Base-by-base conservation (phyloP, 2,888 invertebrate species). In the Acrobasis repandana region DNA sequence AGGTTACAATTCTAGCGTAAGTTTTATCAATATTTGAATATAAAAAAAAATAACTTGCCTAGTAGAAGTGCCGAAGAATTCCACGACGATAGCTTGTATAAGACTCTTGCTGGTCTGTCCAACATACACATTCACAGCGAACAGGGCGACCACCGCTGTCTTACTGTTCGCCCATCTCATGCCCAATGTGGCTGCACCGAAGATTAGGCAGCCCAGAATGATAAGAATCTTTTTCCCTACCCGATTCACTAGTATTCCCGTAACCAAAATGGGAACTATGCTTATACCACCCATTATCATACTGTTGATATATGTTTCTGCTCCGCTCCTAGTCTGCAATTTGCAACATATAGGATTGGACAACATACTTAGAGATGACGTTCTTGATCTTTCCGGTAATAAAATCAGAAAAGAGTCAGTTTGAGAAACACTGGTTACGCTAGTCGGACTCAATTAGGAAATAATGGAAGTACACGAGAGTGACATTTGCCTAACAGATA, bases 271-370 rank as follows among this genome's bases (percentile, higher is more conserved):
- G 0, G 87, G 85, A 1, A 82, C 48, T 0, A 82, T 14, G 50
- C 81, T 82, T 3, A 81, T 75, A 9, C 69, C 69, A 0, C 87
- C 87, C 9, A 88, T 67, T n/a, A 88, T 85, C 1, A 88, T 81
- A 49, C 82, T 86, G 75, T 87, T 87, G n/a, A 86, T 82, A 60
- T 88, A 88, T 0, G 88, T 88, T 56, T 85, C 83, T 1, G 76
- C 66, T 0, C 88, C 88, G 48, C 85, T 86, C 67, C 69, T 77
- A 9, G 70, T 72, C 88, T 88, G 81, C 56, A 76, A 76, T 54
- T 16, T 14, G 36, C 54, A 34, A 33, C 15, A 51, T 16, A 33
- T 28, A 51, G 10, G 20, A n/a, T 14, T n/a, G 33, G 43, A 43
- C 11, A n/a, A 11, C 6, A 14, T 5, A 11, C 6, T 3, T 5